A percentile compares a stretch with the other conserved stretches of the same genome.
These are phyloP conservation scores for Zoanthus solanderi DNA, from an alignment of 92 coral and sea anemone species.

Conservation along the genomic window DNA sequence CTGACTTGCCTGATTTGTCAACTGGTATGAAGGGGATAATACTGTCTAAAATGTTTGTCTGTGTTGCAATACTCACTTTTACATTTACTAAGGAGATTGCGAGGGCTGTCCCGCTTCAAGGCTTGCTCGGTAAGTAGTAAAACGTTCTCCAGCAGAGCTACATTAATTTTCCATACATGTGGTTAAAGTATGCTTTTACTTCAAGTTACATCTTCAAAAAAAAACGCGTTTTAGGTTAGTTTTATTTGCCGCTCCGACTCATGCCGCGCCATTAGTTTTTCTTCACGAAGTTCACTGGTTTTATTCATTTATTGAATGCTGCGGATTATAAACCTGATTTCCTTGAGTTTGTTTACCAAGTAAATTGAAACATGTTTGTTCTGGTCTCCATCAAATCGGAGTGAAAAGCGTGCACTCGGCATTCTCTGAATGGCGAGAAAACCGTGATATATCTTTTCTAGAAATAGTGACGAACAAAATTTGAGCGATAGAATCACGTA, in stretches of 20 bases:
- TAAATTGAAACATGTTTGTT: not conserved
- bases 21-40: not conserved
- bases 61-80: not conserved
- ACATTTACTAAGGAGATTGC: not conserved
- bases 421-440: conserved; percentile 10
- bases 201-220: not conserved
- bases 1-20: not conserved
- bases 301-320: not conserved
- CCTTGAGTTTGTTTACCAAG: not conserved
- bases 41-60: not conserved
- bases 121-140: conserved; percentile 24
- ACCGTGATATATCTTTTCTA: not conserved
- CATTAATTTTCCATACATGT: not conserved
- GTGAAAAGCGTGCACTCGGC: not conserved
- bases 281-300: not conserved
- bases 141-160: not conserved
- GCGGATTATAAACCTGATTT: not conserved
- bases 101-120: not conserved
- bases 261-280: not conserved
- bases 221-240: not conserved
- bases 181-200: not conserved
- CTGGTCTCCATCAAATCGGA: not conserved
- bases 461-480: not conserved
- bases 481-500: not conserved
- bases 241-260: not conserved